A percentile compares a stretch with the other conserved stretches of the same genome.
Evolutionary conservation across 2,113 vertebrate species (phyloP).

Genomic region (Tetrao urogallus): DNA sequence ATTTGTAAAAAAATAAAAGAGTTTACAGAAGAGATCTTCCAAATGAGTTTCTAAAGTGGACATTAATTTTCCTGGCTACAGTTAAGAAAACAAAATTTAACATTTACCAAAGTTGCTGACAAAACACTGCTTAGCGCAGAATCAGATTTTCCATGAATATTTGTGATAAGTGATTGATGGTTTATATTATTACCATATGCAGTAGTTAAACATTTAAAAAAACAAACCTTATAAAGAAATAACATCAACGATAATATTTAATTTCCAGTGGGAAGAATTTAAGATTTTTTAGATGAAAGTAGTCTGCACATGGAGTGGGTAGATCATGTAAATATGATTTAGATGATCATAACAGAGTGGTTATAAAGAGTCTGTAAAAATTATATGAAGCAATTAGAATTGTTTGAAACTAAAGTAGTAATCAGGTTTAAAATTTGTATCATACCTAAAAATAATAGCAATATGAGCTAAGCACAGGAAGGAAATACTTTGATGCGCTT

Average conservation of each 20-base stretch:
- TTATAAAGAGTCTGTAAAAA: not conserved
- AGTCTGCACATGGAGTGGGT: not conserved
- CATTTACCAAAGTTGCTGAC: conserved; percentile 32
- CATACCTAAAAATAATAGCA: not conserved
- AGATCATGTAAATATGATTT: conserved; percentile 11
- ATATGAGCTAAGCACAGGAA: not conserved
- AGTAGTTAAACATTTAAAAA: conserved; percentile 48
- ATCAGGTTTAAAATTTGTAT: not conserved
- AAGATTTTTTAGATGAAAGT: conserved; percentile 48
- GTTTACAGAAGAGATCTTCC: not conserved
- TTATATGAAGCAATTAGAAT: not conserved
- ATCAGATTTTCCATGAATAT: conserved; percentile 47
- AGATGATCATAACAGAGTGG: not conserved
- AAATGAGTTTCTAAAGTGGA: conserved; percentile 18
- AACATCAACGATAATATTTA: conserved; percentile 56
- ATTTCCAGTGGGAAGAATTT: conserved; percentile 54
- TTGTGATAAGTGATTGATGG: conserved; percentile 39
- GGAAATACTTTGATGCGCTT: conserved; percentile 25
- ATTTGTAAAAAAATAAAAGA: not conserved
- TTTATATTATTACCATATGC: conserved; percentile 45
- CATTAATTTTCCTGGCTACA: conserved; percentile 38
- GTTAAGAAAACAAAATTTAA: conserved; percentile 44
- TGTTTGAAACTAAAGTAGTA: conserved; percentile 4
- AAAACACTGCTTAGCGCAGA: conserved; percentile 44
- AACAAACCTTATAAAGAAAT: conserved; percentile 39